Conservation (phyloP, 2,888 invertebrate species). For the Sinotaia quadrata region DNA sequence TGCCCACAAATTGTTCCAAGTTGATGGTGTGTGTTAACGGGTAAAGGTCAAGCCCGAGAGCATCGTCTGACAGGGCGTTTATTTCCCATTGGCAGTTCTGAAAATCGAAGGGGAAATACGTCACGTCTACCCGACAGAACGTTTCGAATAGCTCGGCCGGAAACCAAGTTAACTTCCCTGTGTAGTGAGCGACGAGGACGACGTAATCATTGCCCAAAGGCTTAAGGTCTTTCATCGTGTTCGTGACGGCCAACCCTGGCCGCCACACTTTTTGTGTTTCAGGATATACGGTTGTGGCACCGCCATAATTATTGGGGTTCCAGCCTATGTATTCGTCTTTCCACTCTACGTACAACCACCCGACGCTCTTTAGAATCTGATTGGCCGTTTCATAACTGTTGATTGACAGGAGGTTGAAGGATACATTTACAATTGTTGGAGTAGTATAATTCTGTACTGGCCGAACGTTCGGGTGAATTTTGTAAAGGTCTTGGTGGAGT, state of each 20-base stretch:
- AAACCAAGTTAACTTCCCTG: conserved; percentile 1
- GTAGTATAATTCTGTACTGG: background rate
- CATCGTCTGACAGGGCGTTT: conserved; percentile 2
- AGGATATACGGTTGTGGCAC: background rate
- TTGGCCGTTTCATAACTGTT: conserved; percentile 4
- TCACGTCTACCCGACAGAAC: conserved; percentile 19
- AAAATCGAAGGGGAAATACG: conserved; percentile 19
- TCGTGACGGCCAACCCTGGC: conserved; percentile 6
- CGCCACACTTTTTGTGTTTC: conserved; percentile 17
- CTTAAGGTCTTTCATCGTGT: conserved; percentile 22
- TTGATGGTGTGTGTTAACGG: background rate
- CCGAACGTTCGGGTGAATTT: background rate
- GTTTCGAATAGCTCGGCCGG: conserved; percentile 22
- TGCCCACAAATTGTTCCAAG: background rate
- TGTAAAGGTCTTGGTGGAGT: too few relatives aligned
- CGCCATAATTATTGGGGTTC: background rate
- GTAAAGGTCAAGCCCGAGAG: background rate
- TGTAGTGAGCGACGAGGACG: background rate
- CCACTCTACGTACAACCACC: conserved; percentile 5
- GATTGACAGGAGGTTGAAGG: conserved; percentile 22
- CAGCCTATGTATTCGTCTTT: conserved; percentile 9
- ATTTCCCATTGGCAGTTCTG: conserved; percentile 9
- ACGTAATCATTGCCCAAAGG: conserved; percentile 17
- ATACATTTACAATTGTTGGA: background rate
- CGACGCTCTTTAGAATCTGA: conserved; percentile 18